These are phyloP conservation scores for Nothoprocta perdicaria DNA, from an alignment of 2,113 vertebrate genomes.

Conservation along the genomic window DNA sequence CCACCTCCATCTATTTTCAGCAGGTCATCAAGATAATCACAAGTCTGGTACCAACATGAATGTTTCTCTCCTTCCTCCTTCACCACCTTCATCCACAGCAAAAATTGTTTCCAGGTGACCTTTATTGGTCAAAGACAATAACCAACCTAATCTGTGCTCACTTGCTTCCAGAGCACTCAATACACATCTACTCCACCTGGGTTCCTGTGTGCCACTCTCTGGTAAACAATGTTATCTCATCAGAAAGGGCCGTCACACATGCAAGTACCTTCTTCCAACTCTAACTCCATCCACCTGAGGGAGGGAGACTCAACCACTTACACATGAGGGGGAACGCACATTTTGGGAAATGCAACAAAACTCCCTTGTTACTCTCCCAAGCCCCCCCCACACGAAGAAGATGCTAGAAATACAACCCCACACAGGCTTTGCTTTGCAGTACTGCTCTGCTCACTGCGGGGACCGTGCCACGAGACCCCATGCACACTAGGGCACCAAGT, in stretches of 20 bases:
- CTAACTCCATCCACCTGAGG: not conserved
- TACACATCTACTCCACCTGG: not conserved
- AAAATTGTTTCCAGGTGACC: not conserved
- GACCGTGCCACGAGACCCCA: conserved; percentile 31
- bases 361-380: not conserved
- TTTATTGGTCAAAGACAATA: not conserved
- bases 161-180: not conserved
- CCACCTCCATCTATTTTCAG: not conserved
- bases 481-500: conserved; percentile 5
- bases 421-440: not conserved
- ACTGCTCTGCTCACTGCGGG: not conserved
- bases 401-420: conserved; percentile 24
- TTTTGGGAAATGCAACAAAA: not conserved
- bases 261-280: not conserved
- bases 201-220: not conserved
- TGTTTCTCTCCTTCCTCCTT: not conserved
- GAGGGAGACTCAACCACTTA: not conserved
- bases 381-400: not conserved
- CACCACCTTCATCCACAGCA: not conserved
- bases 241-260: not conserved
- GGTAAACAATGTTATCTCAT: not conserved
- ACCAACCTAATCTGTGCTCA: accelerated
- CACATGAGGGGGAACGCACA: not conserved
- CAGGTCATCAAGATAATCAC: not conserved
- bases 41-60: not conserved